A percentile compares a stretch with the other conserved stretches of the same genome.
These are phyloP conservation scores for Lycaon pictus DNA, from an alignment of 2,113 vertebrate species.

Conservation along the genomic window DNA sequence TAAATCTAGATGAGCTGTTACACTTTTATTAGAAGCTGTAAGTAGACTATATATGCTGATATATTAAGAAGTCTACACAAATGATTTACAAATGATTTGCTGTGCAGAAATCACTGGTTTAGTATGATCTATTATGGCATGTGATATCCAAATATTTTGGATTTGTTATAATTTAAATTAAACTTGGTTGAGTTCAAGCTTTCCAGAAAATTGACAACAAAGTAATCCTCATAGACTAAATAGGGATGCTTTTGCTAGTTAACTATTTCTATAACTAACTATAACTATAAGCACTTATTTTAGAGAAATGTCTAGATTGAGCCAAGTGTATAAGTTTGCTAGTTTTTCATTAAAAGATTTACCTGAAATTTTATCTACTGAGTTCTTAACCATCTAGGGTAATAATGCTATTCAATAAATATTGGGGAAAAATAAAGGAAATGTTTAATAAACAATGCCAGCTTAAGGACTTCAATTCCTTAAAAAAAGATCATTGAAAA, in stretches of 20 bases:
- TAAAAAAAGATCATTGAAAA: background rate
- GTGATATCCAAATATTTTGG: background rate
- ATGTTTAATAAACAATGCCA: background rate
- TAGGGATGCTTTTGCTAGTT: background rate
- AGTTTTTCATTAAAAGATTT: background rate
- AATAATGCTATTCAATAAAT: background rate
- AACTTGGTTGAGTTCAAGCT: background rate
- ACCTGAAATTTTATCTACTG: background rate
- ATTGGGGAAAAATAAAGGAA: background rate
- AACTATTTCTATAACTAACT: background rate
- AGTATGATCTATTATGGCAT: background rate
- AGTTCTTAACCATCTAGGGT: background rate
- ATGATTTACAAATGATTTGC: background rate
- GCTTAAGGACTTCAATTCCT: background rate
- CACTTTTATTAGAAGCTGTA: slow-evolving; percentile 11
- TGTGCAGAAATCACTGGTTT: background rate
- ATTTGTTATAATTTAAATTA: background rate
- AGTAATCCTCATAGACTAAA: background rate
- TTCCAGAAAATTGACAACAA: background rate
- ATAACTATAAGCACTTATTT: background rate
- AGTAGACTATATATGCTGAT: background rate
- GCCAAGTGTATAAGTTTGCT: background rate
- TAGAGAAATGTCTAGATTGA: background rate
- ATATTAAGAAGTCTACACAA: background rate
- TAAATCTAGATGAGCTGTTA: slow-evolving; percentile 59